Base-by-base conservation (phyloP, 2,888 invertebrate genomes). In the Hemaris fuciformis region DNA sequence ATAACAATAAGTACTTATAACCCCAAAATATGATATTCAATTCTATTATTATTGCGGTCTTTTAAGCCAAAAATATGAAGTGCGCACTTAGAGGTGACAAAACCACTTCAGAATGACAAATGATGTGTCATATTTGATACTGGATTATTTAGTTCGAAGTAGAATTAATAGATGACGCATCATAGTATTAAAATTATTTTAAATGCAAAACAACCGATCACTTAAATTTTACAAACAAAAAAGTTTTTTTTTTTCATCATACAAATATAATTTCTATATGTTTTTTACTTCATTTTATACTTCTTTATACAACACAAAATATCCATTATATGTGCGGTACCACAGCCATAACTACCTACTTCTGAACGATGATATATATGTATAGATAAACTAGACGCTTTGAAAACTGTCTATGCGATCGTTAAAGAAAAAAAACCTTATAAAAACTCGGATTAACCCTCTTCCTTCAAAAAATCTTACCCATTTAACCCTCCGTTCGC, bases 91-190 rank as follows among this genome's bases (percentile, higher is more conserved):
- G 72, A 69, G 70, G 77, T 76, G 82, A 77, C 77, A 77, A 75
- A 76, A 80, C 84, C 86, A 89, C 91, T 90, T 85, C 3, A 53
- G 27, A 31, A 18, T 53, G 27, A 53, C 27, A 53, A 53, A 18
- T 18, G 27, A 81, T 76, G 71, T 80, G 85, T 85, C 89, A 88
- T 87, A 85, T 80, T 83, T 77, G 76, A 78, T 78, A 71, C 68
- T 58, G 61, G 31, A 18, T 31, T 18, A 31, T 18, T n/a, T 46
- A n/a, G 18, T 20, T 45, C 22, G 3, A 1, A 13, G 13, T 4
- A 1, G 8, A 22, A 22, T 1, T 13, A 13, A 23, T 46, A 46
- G 46, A 4, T n/a, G 23, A 23, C 22, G 23, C n/a, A 23, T n/a
- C n/a, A n/a, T n/a, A n/a, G 25, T 23, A 38, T 10, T 23, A 22